phyloP scores from a whole-genome alignment of 2,888 invertebrate species.

The Chydorus sphaericus region DNA sequence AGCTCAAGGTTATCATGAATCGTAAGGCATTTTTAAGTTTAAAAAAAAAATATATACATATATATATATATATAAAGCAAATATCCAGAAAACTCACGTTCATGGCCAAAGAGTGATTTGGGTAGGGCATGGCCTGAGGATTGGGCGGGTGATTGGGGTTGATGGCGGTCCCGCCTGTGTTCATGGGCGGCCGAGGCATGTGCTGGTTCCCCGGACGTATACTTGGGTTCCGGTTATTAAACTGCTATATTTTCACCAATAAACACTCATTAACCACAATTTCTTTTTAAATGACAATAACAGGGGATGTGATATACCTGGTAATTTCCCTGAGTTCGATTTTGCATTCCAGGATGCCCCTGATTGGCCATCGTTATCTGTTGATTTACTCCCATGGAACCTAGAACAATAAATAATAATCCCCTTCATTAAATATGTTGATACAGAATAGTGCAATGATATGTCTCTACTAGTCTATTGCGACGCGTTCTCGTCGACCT shows the following conservation, averaged over 20 bases:
- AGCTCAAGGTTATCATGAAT: not conserved
- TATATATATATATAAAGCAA: not conserved
- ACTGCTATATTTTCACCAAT: not conserved
- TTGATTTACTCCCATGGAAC: slow-evolving; percentile 1
- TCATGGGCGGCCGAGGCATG: not conserved
- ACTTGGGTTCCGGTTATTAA: not conserved
- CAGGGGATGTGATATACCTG: no score
- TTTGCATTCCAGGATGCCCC: not conserved
- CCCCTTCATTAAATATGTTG: not conserved
- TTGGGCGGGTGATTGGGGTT: slow-evolving; percentile 2
- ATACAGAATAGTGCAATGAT: not conserved
- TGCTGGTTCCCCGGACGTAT: slow-evolving; percentile 2
- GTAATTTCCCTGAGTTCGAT: slow-evolving; percentile 4
- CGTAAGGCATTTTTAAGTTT: no score
- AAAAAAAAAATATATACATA: no score
- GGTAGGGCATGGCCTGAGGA: slow-evolving; percentile 4
- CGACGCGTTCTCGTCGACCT: no score
- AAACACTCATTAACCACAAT: not conserved
- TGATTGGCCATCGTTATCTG: not conserved
- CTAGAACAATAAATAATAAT: not conserved
- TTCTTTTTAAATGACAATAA: not conserved
- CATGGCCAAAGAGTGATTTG: not conserved
- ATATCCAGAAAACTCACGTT: slow-evolving; percentile 1
- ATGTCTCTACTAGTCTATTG: no score
- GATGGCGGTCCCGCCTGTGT: not conserved